These are phyloP conservation scores for Elaphurus davidianus DNA, from an alignment of 2,113 vertebrate species.

Conservation along the genomic window DNA sequence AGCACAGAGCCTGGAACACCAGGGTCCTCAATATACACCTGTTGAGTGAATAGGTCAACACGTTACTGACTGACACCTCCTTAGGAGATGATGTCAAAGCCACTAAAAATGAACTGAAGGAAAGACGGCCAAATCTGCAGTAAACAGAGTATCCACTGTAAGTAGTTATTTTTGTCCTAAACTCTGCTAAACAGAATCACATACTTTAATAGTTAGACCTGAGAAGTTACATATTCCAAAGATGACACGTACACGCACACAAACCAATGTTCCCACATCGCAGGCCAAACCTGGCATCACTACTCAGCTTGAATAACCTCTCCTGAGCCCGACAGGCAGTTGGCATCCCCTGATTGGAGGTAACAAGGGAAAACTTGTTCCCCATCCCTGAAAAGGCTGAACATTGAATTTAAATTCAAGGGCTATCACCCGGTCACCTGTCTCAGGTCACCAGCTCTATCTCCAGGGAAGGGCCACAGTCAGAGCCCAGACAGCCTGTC, in stretches of 20 bases:
- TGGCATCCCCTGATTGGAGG: fast-evolving
- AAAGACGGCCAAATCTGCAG: background rate
- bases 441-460: background rate
- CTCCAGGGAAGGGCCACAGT: background rate
- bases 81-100: background rate
- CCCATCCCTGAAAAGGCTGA: background rate
- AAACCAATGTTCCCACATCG: background rate
- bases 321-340: background rate
- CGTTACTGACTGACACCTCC: background rate
- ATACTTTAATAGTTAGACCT: background rate
- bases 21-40: too few species aligned
- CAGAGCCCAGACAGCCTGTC: background rate
- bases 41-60: too few species aligned
- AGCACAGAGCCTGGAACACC: background rate
- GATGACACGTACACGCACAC: background rate
- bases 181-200: background rate
- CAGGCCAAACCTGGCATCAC: background rate
- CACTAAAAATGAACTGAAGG: background rate
- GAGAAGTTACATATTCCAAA: background rate
- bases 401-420: background rate
- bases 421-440: background rate
- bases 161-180: background rate
- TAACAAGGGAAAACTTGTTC: background rate
- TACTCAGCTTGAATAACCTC: background rate
- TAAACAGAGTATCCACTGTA: background rate